Conservation (phyloP, 2,797 vertebrate species). For the Hirundo rustica region DNA sequence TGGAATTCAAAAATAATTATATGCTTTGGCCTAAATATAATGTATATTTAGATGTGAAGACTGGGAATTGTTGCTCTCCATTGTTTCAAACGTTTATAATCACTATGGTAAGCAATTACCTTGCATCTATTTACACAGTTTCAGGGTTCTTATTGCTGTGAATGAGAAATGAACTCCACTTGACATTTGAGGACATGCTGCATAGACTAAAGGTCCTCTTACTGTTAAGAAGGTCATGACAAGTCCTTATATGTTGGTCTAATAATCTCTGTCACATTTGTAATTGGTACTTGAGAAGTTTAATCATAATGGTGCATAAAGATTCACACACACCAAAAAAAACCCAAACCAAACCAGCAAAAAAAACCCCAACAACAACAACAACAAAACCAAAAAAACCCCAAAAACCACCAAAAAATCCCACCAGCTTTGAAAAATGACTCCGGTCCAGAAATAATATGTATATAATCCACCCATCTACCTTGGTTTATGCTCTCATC, state of each 20-base stretch:
- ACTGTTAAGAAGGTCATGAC: background rate
- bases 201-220: background rate
- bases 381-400: too few species aligned
- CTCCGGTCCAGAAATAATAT: background rate
- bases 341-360: too few species aligned
- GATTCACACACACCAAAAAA: background rate
- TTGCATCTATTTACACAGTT: background rate
- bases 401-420: too few species aligned
- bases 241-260: background rate
- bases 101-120: background rate
- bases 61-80: background rate
- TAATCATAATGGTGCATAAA: background rate
- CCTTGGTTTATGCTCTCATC: background rate
- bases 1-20: background rate
- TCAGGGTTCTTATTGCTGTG: background rate
- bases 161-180: background rate
- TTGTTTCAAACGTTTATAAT: background rate
- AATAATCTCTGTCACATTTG: background rate
- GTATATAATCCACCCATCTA: background rate
- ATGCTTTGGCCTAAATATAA: background rate
- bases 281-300: background rate
- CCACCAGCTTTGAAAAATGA: background rate
- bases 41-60: background rate
- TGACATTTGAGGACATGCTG: background rate
- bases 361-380: too few species aligned